Conservation (phyloP, 2,888 invertebrate genomes). For the Morpho achilles region DNA sequence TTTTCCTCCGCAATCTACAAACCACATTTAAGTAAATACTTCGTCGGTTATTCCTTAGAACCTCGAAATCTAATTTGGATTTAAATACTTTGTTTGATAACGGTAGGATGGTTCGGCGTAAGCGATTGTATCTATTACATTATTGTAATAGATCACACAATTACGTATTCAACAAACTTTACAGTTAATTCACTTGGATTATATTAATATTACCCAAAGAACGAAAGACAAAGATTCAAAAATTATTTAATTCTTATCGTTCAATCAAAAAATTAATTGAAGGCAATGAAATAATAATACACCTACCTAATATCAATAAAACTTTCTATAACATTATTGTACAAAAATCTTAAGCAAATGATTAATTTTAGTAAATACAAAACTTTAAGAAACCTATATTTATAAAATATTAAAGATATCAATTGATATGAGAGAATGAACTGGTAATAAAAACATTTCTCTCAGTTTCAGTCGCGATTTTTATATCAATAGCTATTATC, state of each 20-base stretch:
- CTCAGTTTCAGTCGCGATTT: conserved; percentile 42
- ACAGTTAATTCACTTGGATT: too few species aligned
- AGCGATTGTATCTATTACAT: conserved; percentile 2
- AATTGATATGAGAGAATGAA: conserved; percentile 34
- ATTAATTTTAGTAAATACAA: too few species aligned
- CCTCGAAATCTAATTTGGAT: conserved; percentile 21
- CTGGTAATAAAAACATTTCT: conserved; percentile 43
- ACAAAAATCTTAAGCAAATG: too few species aligned
- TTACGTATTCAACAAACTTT: neutral
- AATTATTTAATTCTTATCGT: too few species aligned
- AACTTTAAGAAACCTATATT: conserved; percentile 3
- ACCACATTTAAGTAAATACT: conserved; percentile 28
- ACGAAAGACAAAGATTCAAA: too few species aligned
- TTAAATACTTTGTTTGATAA: conserved; percentile 14
- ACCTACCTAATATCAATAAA: too few species aligned
- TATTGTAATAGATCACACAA: neutral
- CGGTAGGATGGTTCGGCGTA: conserved; percentile 1
- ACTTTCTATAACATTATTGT: too few species aligned
- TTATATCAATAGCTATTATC: conserved; percentile 35
- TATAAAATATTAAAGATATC: conserved; percentile 28
- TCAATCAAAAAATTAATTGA: too few species aligned
- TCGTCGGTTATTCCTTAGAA: conserved; percentile 22
- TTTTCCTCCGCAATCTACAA: conserved; percentile 26
- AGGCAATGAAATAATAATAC: too few species aligned
- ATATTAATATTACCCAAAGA: too few species aligned